phyloP scores from a whole-genome alignment of 2,113 vertebrate species.

The Anseranas semipalmata region DNA sequence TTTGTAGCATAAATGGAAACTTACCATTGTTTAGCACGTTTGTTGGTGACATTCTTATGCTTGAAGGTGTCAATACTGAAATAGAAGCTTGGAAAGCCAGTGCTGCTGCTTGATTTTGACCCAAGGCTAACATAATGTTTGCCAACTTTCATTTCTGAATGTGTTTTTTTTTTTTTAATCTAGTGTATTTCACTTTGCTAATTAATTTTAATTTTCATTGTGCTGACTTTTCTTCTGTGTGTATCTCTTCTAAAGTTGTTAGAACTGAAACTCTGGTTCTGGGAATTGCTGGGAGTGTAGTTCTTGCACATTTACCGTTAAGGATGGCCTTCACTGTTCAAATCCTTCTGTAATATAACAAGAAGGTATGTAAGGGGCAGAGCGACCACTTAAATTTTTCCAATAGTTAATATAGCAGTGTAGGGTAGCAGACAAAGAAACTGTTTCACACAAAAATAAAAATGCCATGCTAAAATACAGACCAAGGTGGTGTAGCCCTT shows the following conservation, averaged over 20 bases:
- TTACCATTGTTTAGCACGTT: background rate
- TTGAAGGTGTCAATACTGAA: background rate
- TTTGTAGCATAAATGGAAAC: background rate
- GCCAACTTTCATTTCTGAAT: background rate
- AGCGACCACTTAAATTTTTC: background rate
- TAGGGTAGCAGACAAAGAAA: background rate
- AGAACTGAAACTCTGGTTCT: background rate
- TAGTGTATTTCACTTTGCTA: background rate
- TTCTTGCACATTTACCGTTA: background rate
- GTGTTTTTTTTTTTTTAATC: background rate
- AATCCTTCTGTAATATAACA: background rate
- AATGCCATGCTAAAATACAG: background rate
- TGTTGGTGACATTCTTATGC: background rate
- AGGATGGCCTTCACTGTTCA: background rate
- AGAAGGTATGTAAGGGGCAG: background rate
- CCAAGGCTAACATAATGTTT: background rate
- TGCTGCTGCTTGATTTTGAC: background rate
- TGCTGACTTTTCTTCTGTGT: background rate
- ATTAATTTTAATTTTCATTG: background rate
- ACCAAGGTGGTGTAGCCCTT: background rate
- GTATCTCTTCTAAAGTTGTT: background rate
- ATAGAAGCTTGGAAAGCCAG: background rate
- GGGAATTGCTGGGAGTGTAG: background rate
- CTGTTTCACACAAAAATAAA: background rate
- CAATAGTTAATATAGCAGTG: background rate